Evolutionary conservation across 2,113 vertebrate species (phyloP).

Genomic region (Natator depressus): DNA sequence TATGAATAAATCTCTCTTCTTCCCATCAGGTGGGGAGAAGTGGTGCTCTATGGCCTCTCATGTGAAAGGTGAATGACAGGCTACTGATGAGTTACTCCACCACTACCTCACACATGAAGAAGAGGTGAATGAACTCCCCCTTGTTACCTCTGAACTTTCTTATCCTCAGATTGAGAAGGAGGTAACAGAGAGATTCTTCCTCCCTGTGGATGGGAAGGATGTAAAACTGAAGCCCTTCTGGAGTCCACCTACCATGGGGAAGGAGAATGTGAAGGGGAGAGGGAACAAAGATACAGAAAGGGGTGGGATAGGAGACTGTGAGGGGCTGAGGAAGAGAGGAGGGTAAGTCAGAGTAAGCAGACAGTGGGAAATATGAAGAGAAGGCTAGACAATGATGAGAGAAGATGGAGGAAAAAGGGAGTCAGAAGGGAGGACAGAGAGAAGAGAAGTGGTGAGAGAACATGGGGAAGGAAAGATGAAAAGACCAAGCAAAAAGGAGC

Average conservation of each 20-base stretch:
- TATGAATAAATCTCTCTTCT: not conserved
- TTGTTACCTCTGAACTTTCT: not conserved
- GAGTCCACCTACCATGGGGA: not conserved
- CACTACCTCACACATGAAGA: not conserved
- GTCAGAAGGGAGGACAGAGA: too few relatives aligned
- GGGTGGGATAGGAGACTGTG: rapidly evolving
- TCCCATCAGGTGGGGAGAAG: not conserved
- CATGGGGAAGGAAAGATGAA: not conserved
- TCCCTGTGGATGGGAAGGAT: not conserved
- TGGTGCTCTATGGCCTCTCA: not conserved
- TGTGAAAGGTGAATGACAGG: not conserved
- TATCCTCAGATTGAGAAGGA: not conserved
- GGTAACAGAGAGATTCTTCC: not conserved
- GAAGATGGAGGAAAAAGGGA: not conserved
- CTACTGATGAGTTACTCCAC: not conserved
- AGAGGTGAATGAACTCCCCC: not conserved
- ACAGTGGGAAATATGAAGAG: not conserved
- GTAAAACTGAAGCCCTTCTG: not conserved
- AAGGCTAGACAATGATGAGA: not conserved
- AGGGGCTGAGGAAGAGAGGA: not conserved
- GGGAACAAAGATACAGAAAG: not conserved
- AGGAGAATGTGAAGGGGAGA: not conserved
- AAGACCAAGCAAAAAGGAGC: not conserved
- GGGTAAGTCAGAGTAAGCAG: not conserved
- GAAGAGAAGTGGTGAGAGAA: not conserved